Evolutionary conservation across 2,797 vertebrate genomes (phyloP), one percentile per base, ranked within the genome.

Genomic region (Tympanoctomys barrerae): DNA sequence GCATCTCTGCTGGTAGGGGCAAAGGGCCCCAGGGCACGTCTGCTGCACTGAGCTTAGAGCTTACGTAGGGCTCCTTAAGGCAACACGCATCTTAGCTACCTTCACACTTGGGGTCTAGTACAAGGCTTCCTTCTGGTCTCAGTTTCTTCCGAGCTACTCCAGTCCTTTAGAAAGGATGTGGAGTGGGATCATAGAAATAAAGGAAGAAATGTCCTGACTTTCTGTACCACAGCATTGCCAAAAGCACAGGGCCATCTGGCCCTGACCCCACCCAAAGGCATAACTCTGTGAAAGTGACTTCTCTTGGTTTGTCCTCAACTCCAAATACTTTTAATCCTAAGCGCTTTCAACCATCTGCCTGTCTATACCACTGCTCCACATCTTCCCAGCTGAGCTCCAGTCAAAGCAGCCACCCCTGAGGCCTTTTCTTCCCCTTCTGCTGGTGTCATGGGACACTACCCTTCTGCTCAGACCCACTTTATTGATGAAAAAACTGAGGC

Each of bases 301-400:
- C 80, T 93, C 42, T 87, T 21, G 31, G 31, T n/a, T 86, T n/a
- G 26, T 70, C 46, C n/a, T 94, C 66, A 73, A 54, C 59, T 87
- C 62, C 46, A 75, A 75, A 89, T 24, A 70, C 61, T 95, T 90
- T 96, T 90, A 78, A 86, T 26, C 86, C 81, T 33, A 54, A 79
- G 62, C 7, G 75, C 59, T 66, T 79, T 24, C 87, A 91, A 52
- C 68, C 78, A 59, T n/a, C 46, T 18, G 80, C 61, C 70, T 91
- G n/a, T 22, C 87, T 83, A 86, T 77, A 64, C 42, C 33, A 10
- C 66, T 89, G 57, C 71, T 73, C 57, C 87, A 73, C 11, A 54
- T 54, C 70, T 61, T 96, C 85, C 82, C 77, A 95, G 81, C 21
- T 14, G 11, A 28, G 78, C 66, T 59, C 28, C 5, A 19, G 62